Evolutionary conservation across 1,140 invertebrate genomes (phyloP).

Genomic region (Antheraea mylitta): DNA sequence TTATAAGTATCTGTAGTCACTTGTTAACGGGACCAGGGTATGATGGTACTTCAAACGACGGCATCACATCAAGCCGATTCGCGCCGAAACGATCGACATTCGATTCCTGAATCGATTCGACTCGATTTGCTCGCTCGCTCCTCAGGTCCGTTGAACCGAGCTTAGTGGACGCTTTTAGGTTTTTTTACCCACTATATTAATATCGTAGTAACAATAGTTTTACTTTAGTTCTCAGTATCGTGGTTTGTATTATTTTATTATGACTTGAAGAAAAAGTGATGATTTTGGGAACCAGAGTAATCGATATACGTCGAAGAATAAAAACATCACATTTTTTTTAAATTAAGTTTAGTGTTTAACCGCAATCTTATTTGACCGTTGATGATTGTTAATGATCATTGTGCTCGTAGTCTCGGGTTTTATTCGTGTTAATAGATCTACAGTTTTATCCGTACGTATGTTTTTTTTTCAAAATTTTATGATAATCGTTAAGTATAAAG

Average conservation of each 20-base stretch:
- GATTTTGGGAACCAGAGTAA: not conserved
- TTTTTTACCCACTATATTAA: not conserved
- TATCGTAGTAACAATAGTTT: not conserved
- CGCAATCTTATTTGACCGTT: too few species aligned
- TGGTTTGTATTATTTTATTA: not conserved
- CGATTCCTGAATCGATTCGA: constrained; percentile 48
- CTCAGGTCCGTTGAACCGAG: constrained; percentile 31
- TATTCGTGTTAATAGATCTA: too few species aligned
- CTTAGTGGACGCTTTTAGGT: not conserved
- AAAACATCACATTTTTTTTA: too few species aligned
- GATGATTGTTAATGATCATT: too few species aligned
- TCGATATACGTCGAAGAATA: not conserved
- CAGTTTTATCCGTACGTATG: too few species aligned
- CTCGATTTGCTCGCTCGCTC: constrained; percentile 27
- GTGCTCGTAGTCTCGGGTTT: too few species aligned
- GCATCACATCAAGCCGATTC: constrained; percentile 33
- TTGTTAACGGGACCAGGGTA: too few species aligned
- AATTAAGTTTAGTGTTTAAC: too few species aligned
- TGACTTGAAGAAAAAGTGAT: not conserved
- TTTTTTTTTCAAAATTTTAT: too few species aligned
- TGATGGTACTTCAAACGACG: constrained; percentile 2
- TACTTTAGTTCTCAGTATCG: not conserved
- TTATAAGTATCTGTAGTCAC: too few species aligned
- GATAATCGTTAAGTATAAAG: too few species aligned
- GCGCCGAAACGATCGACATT: constrained; percentile 44